Conservation (phyloP, 2,113 vertebrate genomes). For the Otolemur garnettii region DNA sequence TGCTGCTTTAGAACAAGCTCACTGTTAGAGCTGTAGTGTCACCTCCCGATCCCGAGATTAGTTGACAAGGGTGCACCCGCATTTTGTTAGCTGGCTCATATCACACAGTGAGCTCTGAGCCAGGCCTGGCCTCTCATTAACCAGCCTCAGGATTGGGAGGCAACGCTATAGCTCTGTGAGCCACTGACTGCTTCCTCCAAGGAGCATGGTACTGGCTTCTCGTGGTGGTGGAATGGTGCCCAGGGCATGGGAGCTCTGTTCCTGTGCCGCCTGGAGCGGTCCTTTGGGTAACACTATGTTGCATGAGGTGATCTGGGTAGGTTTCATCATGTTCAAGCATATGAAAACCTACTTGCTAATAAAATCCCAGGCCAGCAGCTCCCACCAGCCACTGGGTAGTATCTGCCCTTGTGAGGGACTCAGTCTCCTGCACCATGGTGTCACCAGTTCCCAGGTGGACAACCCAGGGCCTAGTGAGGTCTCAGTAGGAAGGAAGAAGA, state of each 20-base stretch:
- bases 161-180: neutral
- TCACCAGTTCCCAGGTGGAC: neutral
- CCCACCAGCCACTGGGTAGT: neutral
- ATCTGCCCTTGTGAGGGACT: neutral
- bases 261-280: neutral
- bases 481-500: neutral
- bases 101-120: neutral
- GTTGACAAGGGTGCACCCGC: no score
- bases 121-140: neutral
- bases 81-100: neutral
- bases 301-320: neutral
- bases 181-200: neutral
- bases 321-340: neutral
- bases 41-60: no score
- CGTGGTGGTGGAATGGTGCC: neutral
- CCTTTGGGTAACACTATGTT: neutral
- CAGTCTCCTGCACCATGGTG: neutral
- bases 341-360: slow-evolving; percentile 27
- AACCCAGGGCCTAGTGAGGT: neutral
- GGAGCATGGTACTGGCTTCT: neutral
- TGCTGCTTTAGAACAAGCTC: no score
- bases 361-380: neutral
- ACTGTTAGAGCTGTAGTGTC: no score
- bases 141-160: neutral
- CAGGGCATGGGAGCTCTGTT: neutral